A percentile compares a stretch with the other conserved stretches of the same genome.
These are phyloP conservation scores for Daktulosphaira vitifoliae DNA, from an alignment of 1,140 invertebrate genomes.

Conservation along the genomic window DNA sequence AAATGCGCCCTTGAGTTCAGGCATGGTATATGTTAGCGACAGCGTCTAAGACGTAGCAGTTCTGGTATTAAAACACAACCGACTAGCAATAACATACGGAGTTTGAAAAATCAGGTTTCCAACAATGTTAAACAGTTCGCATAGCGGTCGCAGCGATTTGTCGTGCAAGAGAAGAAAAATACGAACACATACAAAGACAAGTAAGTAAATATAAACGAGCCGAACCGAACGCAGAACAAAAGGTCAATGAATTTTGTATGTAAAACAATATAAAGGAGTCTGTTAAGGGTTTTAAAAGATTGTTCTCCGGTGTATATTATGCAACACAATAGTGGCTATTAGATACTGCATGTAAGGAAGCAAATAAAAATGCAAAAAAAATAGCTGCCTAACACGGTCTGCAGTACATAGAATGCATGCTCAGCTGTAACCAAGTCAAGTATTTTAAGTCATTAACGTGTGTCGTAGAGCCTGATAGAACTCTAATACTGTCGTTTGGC, in stretches of 20 bases:
- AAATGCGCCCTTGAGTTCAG: too few species aligned
- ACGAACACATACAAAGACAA: constrained; percentile 17
- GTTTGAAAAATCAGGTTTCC: constrained; percentile 28
- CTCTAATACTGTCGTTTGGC: background rate
- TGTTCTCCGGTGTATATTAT: background rate
- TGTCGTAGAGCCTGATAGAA: background rate
- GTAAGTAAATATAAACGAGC: constrained; percentile 30
- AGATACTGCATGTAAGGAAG: too few species aligned
- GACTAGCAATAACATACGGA: background rate
- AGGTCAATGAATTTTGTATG: constrained; percentile 27
- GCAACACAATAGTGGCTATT: background rate
- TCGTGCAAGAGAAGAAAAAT: background rate
- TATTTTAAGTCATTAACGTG: background rate
- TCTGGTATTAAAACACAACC: background rate
- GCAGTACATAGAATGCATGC: too few species aligned
- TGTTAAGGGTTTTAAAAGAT: constrained; percentile 19
- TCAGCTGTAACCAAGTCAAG: too few species aligned
- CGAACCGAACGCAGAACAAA: constrained; percentile 16
- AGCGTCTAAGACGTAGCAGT: too few species aligned
- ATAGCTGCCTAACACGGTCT: too few species aligned
- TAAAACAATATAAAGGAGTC: constrained; percentile 10
- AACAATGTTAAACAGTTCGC: constrained; percentile 3
- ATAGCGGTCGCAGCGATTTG: constrained; percentile 13
- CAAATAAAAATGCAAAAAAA: too few species aligned
- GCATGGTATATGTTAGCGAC: too few species aligned